Percentiles rank a stretch among this genome's conserved stretches.
Conservation (phyloP, 1,140 invertebrate species). For the Stegodyphus mimosarum region DNA sequence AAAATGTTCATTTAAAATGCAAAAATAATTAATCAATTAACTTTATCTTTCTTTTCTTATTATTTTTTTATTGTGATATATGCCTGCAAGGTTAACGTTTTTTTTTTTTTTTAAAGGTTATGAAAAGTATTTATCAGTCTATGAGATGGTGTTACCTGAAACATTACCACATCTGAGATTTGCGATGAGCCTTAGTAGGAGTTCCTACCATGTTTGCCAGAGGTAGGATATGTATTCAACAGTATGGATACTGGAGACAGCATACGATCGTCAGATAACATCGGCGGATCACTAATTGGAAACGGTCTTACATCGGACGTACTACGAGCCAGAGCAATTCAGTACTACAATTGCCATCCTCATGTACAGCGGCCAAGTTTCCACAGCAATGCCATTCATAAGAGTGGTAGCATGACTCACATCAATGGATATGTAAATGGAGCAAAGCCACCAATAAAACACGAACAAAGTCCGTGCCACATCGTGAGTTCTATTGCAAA, state of each 20-base stretch:
- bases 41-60: too few relatives aligned
- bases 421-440: conserved; percentile 60
- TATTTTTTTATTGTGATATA: not conserved
- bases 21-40: too few relatives aligned
- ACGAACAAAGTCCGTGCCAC: conserved; percentile 20
- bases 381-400: conserved; percentile 37
- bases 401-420: conserved; percentile 60
- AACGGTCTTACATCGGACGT: conserved; percentile 60
- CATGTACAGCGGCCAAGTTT: conserved; percentile 23
- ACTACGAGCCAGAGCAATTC: conserved; percentile 48
- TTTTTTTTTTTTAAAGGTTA: conserved; percentile 39
- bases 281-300: conserved; percentile 50
- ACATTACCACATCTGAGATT: not conserved
- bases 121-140: not conserved
- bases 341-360: conserved; percentile 61
- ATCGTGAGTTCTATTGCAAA: conserved; percentile 1
- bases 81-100: not conserved
- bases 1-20: too few relatives aligned
- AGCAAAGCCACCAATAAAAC: conserved; percentile 40
- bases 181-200: conserved; percentile 13
- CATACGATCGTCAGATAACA: conserved; percentile 45
- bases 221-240: conserved; percentile 46
- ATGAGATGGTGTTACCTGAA: conserved; percentile 4
- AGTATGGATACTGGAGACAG: conserved; percentile 51
- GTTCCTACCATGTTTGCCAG: conserved; percentile 57